Conservation (phyloP, 2,888 invertebrate genomes). For the Lampropteryx suffumata region DNA sequence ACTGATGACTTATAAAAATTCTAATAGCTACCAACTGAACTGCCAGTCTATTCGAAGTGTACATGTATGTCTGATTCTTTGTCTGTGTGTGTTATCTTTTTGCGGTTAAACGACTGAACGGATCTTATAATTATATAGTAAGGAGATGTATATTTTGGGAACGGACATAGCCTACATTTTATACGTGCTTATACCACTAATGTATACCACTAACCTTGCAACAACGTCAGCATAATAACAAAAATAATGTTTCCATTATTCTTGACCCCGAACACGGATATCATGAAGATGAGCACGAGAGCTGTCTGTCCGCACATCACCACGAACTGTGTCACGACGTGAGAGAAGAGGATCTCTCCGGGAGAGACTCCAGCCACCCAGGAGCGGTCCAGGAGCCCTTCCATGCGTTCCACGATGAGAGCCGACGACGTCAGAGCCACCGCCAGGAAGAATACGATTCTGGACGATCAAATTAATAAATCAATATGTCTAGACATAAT, state of each 20-base stretch:
- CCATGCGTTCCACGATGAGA: constrained; percentile 94
- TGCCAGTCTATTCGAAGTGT: too few species aligned
- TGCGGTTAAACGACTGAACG: too few species aligned
- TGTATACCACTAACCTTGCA: constrained; percentile 86
- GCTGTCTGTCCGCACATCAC: constrained; percentile 97
- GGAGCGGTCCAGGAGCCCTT: constrained; percentile 94
- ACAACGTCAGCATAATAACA: constrained; percentile 92
- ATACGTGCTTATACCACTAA: too few species aligned
- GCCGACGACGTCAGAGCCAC: constrained; percentile 97
- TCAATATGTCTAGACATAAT: too few species aligned
- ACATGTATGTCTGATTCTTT: too few species aligned
- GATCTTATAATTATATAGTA: too few species aligned
- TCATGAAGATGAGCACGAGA: constrained; percentile 95
- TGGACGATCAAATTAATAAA: constrained; percentile 56
- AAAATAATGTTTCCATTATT: constrained; percentile 93
- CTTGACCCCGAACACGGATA: constrained; percentile 94
- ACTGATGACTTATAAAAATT: too few species aligned
- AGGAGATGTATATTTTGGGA: too few species aligned
- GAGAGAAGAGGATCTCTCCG: constrained; percentile 95
- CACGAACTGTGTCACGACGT: constrained; percentile 96
- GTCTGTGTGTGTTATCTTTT: too few species aligned
- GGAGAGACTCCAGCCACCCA: constrained; percentile 97
- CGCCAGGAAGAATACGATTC: constrained; percentile 97
- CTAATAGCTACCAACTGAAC: too few species aligned
- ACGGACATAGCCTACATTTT: too few species aligned